Percentiles rank a stretch among this genome's conserved stretches.
Evolutionary conservation across 1,140 invertebrate genomes (phyloP).

Genomic region (Drosophila santomea): DNA sequence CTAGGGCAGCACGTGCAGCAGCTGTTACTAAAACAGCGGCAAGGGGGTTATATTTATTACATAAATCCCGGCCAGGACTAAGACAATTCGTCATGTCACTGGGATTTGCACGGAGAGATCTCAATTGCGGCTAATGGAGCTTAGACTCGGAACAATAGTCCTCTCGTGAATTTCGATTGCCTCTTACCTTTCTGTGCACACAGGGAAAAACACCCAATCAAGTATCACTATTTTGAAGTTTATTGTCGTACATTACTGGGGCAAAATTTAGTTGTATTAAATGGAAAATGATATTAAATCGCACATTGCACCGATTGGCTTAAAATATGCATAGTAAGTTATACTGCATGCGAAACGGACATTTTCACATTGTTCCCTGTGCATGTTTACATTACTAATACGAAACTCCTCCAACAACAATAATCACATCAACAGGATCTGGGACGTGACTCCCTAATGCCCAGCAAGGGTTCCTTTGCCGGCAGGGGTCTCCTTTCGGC

Average conservation of each 20-base stretch:
- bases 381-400: conserved; percentile 78
- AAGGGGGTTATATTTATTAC: conserved; percentile 7
- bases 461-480: conserved; percentile 50
- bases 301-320: no score
- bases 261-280: not conserved
- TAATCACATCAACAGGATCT: conserved; percentile 53
- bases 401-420: conserved; percentile 63
- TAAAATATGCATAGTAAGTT: no score
- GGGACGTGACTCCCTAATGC: conserved; percentile 69
- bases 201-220: no score
- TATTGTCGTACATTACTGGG: no score
- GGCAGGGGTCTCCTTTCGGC: conserved; percentile 36
- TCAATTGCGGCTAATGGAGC: conserved; percentile 73
- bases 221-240: no score
- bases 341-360: not conserved
- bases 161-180: conserved; percentile 77
- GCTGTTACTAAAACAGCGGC: conserved; percentile 22
- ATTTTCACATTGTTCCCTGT: conserved; percentile 11
- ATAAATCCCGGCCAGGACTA: conserved; percentile 52
- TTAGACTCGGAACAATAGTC: conserved; percentile 32
- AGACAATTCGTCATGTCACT: conserved; percentile 78
- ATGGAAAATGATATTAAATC: not conserved
- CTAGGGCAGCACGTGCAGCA: conserved; percentile 72
- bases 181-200: conserved; percentile 46
- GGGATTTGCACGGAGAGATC: conserved; percentile 52